These are phyloP conservation scores for Orchesella cincta DNA, from an alignment of 1,140 invertebrate genomes.

Conservation along the genomic window DNA sequence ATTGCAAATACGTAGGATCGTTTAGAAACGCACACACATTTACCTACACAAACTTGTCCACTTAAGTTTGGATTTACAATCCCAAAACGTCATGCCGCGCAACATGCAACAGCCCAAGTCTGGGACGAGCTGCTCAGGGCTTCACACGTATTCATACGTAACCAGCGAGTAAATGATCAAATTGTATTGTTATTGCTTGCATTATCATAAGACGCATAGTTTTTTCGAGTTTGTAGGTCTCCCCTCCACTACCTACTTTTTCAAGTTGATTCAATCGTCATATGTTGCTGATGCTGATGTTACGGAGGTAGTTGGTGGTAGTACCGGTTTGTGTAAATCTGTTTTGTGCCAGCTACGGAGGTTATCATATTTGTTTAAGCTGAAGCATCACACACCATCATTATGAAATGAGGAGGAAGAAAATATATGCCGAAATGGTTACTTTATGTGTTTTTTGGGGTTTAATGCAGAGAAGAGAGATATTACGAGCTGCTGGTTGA, in stretches of 20 bases:
- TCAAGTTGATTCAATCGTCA: no score
- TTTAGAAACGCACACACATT: no score
- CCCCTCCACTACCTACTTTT: neutral
- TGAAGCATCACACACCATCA: neutral
- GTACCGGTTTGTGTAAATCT: conserved; percentile 9
- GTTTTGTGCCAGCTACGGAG: neutral
- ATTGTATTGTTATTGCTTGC: neutral
- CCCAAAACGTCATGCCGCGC: neutral
- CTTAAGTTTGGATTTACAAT: neutral
- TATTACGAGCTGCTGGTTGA: no score
- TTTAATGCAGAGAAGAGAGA: no score
- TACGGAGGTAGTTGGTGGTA: neutral
- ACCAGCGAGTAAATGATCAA: neutral
- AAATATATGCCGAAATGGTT: no score
- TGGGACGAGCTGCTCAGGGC: no score
- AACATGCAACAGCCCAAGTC: neutral
- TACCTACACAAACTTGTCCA: neutral
- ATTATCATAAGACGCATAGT: neutral
- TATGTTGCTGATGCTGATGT: neutral
- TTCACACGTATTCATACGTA: neutral
- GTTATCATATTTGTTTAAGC: conserved; percentile 6
- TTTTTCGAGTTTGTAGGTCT: neutral
- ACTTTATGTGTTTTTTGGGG: no score
- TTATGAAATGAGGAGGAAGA: no score
- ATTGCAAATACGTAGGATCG: no score